phyloP scores from a whole-genome alignment of 92 coral and sea anemone species.

The Phenganax subtilis region DNA sequence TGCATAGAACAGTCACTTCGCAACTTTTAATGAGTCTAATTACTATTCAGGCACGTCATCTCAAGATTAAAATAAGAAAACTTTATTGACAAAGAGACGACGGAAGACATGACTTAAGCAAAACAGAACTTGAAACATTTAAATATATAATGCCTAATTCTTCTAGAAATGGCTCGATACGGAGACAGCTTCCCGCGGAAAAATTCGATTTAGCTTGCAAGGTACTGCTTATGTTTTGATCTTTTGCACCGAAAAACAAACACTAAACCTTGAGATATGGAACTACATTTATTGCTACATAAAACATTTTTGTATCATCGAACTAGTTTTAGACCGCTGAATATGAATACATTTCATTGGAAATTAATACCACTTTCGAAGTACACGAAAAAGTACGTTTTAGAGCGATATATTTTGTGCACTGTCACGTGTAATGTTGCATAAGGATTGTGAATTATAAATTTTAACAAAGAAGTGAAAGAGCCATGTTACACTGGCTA shows the following conservation, averaged over 20 bases:
- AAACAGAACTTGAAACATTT: neutral
- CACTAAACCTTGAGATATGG: too few relatives aligned
- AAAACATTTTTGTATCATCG: neutral
- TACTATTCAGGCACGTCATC: slow-evolving; percentile 18
- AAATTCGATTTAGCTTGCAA: slow-evolving; percentile 88
- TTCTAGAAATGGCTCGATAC: slow-evolving; percentile 63
- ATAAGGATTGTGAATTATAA: too few relatives aligned
- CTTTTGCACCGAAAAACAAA: neutral
- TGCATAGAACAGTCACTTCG: slow-evolving; percentile 2
- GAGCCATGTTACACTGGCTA: too few relatives aligned
- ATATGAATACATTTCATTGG: neutral
- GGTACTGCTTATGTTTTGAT: slow-evolving; percentile 44
- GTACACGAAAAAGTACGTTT: too few relatives aligned
- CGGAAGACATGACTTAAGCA: neutral
- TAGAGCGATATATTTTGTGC: too few relatives aligned
- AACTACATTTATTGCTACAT: neutral
- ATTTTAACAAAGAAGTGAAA: too few relatives aligned
- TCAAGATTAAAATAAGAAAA: neutral
- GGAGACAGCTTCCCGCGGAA: slow-evolving; percentile 66
- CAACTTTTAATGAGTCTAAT: slow-evolving; percentile 20
- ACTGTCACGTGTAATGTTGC: too few relatives aligned
- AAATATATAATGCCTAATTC: neutral
- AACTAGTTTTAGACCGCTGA: neutral
- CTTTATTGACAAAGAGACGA: too few relatives aligned
- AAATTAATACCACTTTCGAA: too few relatives aligned